Conservation (phyloP, 2,797 vertebrate genomes). For the Carapus acus region DNA sequence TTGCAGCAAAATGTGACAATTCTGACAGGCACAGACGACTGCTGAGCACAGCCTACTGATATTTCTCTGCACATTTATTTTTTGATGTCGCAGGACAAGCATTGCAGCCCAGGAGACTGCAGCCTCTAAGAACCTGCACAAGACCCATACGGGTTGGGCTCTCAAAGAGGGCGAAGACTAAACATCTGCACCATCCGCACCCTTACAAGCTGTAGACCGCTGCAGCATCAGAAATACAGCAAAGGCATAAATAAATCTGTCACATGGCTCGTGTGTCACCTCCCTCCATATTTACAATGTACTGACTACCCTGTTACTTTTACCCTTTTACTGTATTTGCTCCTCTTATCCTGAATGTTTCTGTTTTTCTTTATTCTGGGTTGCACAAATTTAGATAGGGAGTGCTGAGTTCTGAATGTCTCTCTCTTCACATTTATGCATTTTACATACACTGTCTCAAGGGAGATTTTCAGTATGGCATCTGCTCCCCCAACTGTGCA, state of each 20-base stretch:
- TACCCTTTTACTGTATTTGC: too few relatives aligned
- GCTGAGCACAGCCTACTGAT: not conserved
- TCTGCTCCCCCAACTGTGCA: too few relatives aligned
- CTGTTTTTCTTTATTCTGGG: too few relatives aligned
- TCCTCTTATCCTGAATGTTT: too few relatives aligned
- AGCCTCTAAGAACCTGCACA: constrained; percentile 82
- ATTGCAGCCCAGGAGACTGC: constrained; percentile 69
- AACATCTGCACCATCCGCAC: constrained; percentile 72
- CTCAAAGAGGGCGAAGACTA: constrained; percentile 81
- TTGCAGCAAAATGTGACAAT: not conserved
- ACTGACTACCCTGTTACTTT: too few relatives aligned
- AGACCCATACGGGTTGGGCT: constrained; percentile 85
- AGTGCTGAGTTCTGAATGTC: not conserved
- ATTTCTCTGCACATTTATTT: constrained; percentile 4
- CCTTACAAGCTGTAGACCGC: constrained; percentile 69
- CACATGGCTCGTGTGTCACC: not conserved
- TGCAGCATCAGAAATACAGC: not conserved
- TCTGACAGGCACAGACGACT: not conserved
- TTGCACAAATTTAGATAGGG: not conserved
- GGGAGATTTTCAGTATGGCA: too few relatives aligned
- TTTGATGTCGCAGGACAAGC: constrained; percentile 69
- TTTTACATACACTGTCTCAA: not conserved
- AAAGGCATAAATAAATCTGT: not conserved
- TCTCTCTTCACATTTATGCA: constrained; percentile 5
- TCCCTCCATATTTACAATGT: not conserved